A percentile compares a stretch with the other conserved stretches of the same genome.
Conservation (phyloP, 2,888 invertebrate species). For the Serripes groenlandicus region DNA sequence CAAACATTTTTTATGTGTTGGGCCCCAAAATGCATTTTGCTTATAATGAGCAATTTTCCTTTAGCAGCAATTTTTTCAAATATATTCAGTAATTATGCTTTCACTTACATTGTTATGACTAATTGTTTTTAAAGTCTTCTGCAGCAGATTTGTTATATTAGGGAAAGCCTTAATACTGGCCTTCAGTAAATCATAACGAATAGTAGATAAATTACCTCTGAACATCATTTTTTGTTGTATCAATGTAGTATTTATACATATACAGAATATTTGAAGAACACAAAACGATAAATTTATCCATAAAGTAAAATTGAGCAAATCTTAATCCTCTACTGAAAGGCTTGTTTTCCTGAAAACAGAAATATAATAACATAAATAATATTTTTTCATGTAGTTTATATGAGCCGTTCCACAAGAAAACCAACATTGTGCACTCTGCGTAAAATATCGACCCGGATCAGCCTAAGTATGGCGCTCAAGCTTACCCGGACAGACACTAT, state of each 20-base stretch:
- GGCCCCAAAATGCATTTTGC: no score
- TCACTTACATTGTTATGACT: no score
- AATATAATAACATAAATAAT: no score
- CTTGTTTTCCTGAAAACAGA: conserved; percentile 67
- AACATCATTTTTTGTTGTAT: conserved; percentile 82
- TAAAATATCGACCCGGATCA: no score
- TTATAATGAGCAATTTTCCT: no score
- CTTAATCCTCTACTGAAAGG: conserved; percentile 81
- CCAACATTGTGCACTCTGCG: no score
- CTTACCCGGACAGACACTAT: no score
- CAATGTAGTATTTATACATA: conserved; percentile 85
- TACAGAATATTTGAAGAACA: conserved; percentile 79
- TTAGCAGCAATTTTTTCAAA: background rate
- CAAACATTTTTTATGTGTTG: no score
- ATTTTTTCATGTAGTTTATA: no score
- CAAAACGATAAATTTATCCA: conserved; percentile 85
- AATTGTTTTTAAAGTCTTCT: background rate
- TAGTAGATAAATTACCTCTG: conserved; percentile 73
- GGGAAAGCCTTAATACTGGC: background rate
- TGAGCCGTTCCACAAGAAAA: no score
- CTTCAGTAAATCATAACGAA: no score
- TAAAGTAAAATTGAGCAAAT: conserved; percentile 84
- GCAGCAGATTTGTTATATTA: background rate
- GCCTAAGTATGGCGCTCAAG: no score
- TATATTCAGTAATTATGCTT: background rate